Conservation (phyloP, 2,888 invertebrate genomes). For the Tetranychus piercei region DNA sequence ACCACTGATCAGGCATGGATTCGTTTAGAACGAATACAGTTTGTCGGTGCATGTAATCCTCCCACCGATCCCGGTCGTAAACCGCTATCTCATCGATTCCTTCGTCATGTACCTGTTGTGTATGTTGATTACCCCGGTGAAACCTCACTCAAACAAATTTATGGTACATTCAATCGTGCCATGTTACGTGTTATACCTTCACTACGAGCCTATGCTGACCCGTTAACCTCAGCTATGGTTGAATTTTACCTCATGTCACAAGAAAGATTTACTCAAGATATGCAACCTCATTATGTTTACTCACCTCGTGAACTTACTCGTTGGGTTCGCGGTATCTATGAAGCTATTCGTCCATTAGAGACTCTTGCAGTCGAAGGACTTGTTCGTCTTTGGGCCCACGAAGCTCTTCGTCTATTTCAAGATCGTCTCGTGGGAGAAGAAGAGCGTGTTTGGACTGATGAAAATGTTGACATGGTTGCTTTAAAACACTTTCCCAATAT, state of each 20-base stretch:
- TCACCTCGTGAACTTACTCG: constrained; percentile 94
- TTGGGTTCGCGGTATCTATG: constrained; percentile 98
- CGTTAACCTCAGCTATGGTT: constrained; percentile 95
- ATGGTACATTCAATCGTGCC: constrained; percentile 93
- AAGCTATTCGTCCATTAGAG: constrained; percentile 87
- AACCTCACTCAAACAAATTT: constrained; percentile 85
- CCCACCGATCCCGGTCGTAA: constrained; percentile 98
- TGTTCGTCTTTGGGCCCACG: constrained; percentile 97
- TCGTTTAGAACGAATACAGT: constrained; percentile 87
- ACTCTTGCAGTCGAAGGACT: constrained; percentile 75
- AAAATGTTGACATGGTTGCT: constrained; percentile 80
- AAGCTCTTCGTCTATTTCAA: constrained; percentile 90
- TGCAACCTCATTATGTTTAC: constrained; percentile 99
- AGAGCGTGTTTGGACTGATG: constrained; percentile 93
- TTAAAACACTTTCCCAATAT: constrained; percentile 84
- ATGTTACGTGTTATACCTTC: constrained; percentile 87
- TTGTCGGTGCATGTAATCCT: constrained; percentile 98
- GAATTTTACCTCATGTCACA: constrained; percentile 91
- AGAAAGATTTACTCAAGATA: constrained; percentile 95
- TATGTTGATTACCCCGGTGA: constrained; percentile 99
- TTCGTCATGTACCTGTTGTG: constrained; percentile 87
- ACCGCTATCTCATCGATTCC: constrained; percentile 59
- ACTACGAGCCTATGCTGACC: constrained; percentile 78
- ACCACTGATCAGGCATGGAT: constrained; percentile 60
- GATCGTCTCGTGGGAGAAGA: constrained; percentile 69